These are phyloP conservation scores for Morone saxatilis DNA, from an alignment of 2,113 vertebrate species.

Conservation along the genomic window DNA sequence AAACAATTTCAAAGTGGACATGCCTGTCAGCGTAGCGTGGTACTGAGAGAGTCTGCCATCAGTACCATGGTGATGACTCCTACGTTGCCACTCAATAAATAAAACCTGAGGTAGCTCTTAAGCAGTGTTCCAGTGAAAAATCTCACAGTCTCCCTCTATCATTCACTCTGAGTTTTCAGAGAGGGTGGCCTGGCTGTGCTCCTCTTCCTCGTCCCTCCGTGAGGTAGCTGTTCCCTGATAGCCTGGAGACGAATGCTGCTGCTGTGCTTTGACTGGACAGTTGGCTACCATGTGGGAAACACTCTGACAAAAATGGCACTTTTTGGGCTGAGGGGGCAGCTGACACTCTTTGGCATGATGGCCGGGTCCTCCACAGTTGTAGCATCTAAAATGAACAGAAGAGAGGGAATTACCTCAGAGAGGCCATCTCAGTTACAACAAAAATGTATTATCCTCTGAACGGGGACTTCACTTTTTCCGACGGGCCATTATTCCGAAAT, in stretches of 20 bases:
- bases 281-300: slow-evolving; percentile 92
- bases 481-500: too few relatives aligned
- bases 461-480: too few relatives aligned
- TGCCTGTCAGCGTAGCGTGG: not conserved
- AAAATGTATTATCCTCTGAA: too few relatives aligned
- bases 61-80: not conserved
- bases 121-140: slow-evolving; percentile 54
- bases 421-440: too few relatives aligned
- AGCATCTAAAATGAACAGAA: slow-evolving; percentile 84
- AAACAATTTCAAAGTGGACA: not conserved
- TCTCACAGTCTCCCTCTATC: slow-evolving; percentile 46
- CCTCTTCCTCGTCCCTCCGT: slow-evolving; percentile 83
- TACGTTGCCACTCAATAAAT: slow-evolving; percentile 27
- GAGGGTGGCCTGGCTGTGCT: slow-evolving; percentile 74
- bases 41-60: not conserved
- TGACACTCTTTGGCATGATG: slow-evolving; percentile 96
- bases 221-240: slow-evolving; percentile 86
- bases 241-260: slow-evolving; percentile 83
- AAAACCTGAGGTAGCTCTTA: slow-evolving; percentile 67
- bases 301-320: slow-evolving; percentile 94
- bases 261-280: slow-evolving; percentile 88
- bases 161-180: slow-evolving; percentile 84
- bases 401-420: not conserved
- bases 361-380: slow-evolving; percentile 92
- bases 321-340: slow-evolving; percentile 93